Evolutionary conservation across 2,888 invertebrate species (phyloP).

Genomic region (Flexamia atlantica): DNA sequence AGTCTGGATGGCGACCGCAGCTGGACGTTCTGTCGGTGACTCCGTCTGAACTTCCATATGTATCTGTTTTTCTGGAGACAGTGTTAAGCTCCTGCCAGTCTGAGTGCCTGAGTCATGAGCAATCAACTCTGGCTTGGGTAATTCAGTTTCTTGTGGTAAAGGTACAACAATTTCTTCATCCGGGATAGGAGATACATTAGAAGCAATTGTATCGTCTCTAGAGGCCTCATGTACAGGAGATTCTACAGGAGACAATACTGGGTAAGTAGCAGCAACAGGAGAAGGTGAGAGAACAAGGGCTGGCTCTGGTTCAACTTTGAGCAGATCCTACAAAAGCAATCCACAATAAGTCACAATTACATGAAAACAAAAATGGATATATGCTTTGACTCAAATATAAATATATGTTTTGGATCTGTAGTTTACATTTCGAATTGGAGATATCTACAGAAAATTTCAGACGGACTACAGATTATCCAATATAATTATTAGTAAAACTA

Average conservation of each 20-base stretch:
- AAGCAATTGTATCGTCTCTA: slow-evolving; percentile 82
- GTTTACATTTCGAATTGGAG: background rate
- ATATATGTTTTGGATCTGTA: slow-evolving; percentile 3
- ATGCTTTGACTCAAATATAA: background rate
- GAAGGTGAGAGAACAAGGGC: slow-evolving; percentile 56
- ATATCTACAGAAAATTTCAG: background rate
- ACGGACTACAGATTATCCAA: background rate
- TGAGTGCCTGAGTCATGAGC: slow-evolving; percentile 78
- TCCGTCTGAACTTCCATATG: slow-evolving; percentile 68
- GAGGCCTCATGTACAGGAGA: slow-evolving; percentile 70
- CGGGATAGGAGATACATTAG: slow-evolving; percentile 81
- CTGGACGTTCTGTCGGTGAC: slow-evolving; percentile 65
- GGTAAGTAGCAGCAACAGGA: slow-evolving; percentile 60
- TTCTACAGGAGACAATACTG: slow-evolving; percentile 45
- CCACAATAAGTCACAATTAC: slow-evolving; percentile 36
- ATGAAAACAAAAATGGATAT: background rate
- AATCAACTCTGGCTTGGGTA: slow-evolving; percentile 76
- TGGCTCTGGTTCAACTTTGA: slow-evolving; percentile 63
- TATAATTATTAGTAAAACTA: background rate
- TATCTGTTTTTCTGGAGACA: slow-evolving; percentile 60
- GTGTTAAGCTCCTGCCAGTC: slow-evolving; percentile 78
- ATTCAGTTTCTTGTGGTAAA: slow-evolving; percentile 67
- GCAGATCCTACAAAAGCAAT: slow-evolving; percentile 61
- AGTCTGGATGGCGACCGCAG: slow-evolving; percentile 63
- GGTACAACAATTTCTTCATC: slow-evolving; percentile 79